Evolutionary conservation across 2,113 vertebrate genomes (phyloP), one percentile per base, ranked within the genome.

Genomic region (Zootoca vivipara): DNA sequence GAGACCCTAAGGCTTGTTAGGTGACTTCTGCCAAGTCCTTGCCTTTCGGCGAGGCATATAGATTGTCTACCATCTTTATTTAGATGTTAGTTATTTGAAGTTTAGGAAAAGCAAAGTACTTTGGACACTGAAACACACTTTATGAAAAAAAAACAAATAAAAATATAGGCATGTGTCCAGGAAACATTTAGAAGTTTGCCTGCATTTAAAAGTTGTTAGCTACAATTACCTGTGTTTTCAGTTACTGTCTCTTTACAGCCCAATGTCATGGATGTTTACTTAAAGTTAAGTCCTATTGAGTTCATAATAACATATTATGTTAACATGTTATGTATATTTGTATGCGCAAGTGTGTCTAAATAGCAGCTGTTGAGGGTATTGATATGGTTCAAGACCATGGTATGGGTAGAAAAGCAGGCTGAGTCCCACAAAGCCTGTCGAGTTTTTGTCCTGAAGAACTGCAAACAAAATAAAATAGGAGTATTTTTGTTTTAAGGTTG

Each of bases 211-310:
- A 42, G 12, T 87, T 22, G 0, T 62, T 90, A 8, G 75, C 3
- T 22, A 42, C 75, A 33, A 81, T 69, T 58, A 1, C 83, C n/a
- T 89, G 88, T 86, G 30, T 52, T 79, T 86, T 46, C 40, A 86
- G 10, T 79, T 18, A 86, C 7, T 12, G 12, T 87, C 90, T 85
- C 10, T 24, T 70, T 46, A 70, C 16, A 83, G 38, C 64, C 38
- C 15, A 15, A 72, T n/a, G 8, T 5, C n/a, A 13, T 67, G 22
- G 24, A 64, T 69, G 3, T 69, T 83, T 30, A 9, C 24, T 69
- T 69, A 42, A 38, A 40, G 65, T 24, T 69, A 46, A 83, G 30
- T 70, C 64, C 26, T 24, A 22, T 5, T 20, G 15, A 62, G 18
- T 62, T 62, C 58, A 62, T 20, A 62, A 62, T 62, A 18, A 18